Conservation (phyloP, 2,888 invertebrate species). For the Thalpophila matura region DNA sequence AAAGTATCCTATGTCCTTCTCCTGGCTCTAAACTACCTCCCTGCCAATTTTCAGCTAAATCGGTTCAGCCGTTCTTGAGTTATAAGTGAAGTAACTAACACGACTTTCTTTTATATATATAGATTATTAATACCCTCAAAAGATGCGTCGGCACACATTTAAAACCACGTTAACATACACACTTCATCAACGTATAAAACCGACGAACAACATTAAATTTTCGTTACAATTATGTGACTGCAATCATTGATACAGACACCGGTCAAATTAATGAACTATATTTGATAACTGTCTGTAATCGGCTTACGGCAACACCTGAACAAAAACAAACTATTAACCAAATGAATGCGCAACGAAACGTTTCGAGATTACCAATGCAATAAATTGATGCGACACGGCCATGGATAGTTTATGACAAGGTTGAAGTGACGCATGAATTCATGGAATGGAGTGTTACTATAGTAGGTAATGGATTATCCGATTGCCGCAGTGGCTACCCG, state of each 20-base stretch:
- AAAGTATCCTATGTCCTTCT: too few species aligned
- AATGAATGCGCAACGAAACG: slow-evolving; percentile 50
- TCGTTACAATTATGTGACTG: slow-evolving; percentile 40
- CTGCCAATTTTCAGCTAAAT: too few species aligned
- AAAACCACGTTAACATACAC: neutral
- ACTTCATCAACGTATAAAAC: slow-evolving; percentile 24
- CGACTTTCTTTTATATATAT: too few species aligned
- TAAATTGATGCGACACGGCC: slow-evolving; percentile 41
- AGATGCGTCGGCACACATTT: neutral
- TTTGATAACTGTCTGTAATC: slow-evolving; percentile 60
- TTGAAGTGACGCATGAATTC: neutral
- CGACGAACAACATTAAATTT: slow-evolving; percentile 39
- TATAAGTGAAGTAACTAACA: too few species aligned
- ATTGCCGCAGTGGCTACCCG: neutral
- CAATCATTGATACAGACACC: slow-evolving; percentile 37
- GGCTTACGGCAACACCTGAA: slow-evolving; percentile 61
- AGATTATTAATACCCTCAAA: neutral
- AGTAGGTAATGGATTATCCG: neutral
- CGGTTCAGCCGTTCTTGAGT: too few species aligned
- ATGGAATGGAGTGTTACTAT: neutral
- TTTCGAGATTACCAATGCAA: slow-evolving; percentile 40
- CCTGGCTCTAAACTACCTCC: too few species aligned
- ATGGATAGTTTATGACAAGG: slow-evolving; percentile 2
- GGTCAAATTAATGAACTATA: slow-evolving; percentile 55
- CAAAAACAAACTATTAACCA: slow-evolving; percentile 60